These are phyloP conservation scores for Scolanthus callimorphus DNA, from an alignment of 92 coral and sea anemone genomes.

Conservation along the genomic window DNA sequence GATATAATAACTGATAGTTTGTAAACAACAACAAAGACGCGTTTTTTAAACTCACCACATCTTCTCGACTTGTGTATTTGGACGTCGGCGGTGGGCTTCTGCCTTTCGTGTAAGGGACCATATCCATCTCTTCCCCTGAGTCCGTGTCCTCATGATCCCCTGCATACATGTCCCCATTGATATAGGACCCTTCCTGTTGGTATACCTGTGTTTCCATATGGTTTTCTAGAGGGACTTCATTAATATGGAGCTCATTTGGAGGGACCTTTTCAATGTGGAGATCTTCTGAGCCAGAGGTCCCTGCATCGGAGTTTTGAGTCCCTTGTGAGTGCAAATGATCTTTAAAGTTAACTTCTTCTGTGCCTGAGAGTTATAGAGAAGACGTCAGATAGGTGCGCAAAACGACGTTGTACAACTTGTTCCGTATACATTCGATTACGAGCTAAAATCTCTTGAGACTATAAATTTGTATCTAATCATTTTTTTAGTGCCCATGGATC, in stretches of 20 bases:
- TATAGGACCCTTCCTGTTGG: constrained; percentile 33
- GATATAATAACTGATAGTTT: too few relatives aligned
- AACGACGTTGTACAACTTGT: too few relatives aligned
- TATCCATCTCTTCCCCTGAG: constrained; percentile 93
- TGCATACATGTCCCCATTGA: constrained; percentile 62
- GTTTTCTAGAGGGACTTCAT: not conserved
- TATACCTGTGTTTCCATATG: not conserved
- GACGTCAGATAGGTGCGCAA: too few relatives aligned
- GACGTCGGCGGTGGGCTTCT: constrained; percentile 62
- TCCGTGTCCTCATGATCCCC: constrained; percentile 77
- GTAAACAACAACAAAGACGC: too few relatives aligned
- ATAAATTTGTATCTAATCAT: too few relatives aligned
- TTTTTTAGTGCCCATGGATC: too few relatives aligned
- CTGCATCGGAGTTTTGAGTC: too few relatives aligned
- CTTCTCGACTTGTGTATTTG: constrained; percentile 76
- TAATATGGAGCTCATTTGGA: not conserved
- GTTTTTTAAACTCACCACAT: constrained; percentile 62
- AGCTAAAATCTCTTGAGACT: too few relatives aligned
- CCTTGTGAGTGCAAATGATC: not conserved
- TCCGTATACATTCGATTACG: too few relatives aligned
- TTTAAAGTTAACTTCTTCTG: not conserved
- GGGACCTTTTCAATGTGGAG: not conserved
- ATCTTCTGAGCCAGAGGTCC: not conserved
- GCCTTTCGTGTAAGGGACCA: constrained; percentile 57
- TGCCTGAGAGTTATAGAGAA: not conserved